Evolutionary conservation across 2,113 vertebrate species (phyloP).

Genomic region (Melanostigma gelatinosum): DNA sequence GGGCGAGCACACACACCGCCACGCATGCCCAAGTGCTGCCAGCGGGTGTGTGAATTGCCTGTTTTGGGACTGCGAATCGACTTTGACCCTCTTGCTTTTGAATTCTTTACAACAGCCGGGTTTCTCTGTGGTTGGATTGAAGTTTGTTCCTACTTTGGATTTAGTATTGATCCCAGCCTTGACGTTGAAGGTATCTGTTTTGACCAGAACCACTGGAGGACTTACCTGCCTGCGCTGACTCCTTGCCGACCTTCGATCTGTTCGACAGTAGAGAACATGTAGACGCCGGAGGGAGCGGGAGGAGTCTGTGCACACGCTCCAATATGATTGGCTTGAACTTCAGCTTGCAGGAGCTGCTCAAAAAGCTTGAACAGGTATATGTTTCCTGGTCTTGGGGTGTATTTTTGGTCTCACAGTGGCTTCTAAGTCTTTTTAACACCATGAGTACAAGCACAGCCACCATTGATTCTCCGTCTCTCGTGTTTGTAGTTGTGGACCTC

Average conservation of each 20-base stretch:
- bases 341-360: constrained; percentile 91
- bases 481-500: constrained; percentile 45
- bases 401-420: constrained; percentile 8
- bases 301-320: constrained; percentile 65
- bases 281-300: constrained; percentile 47
- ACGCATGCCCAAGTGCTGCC: constrained; percentile 38
- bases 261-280: constrained; percentile 52
- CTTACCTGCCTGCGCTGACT: constrained; percentile 12
- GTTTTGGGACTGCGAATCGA: constrained; percentile 39
- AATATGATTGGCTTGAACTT: constrained; percentile 97
- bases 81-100: constrained; percentile 38
- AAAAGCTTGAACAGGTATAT: constrained; percentile 96
- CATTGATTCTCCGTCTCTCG: neutral
- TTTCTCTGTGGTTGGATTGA: constrained; percentile 14
- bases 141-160: constrained; percentile 35
- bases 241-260: constrained; percentile 24
- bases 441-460: constrained; percentile 23
- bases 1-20: constrained; percentile 52
- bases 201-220: constrained; percentile 60
- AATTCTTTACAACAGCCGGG: neutral
- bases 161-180: constrained; percentile 13
- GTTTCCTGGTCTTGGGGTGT: neutral
- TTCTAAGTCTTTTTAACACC: neutral
- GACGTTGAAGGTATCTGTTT: constrained; percentile 31
- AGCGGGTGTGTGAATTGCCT: constrained; percentile 57